Percentiles rank a stretch among this genome's conserved stretches.
These are phyloP conservation scores for Petrocephalus zakoni DNA, from an alignment of 2,113 vertebrate genomes.

Conservation along the genomic window DNA sequence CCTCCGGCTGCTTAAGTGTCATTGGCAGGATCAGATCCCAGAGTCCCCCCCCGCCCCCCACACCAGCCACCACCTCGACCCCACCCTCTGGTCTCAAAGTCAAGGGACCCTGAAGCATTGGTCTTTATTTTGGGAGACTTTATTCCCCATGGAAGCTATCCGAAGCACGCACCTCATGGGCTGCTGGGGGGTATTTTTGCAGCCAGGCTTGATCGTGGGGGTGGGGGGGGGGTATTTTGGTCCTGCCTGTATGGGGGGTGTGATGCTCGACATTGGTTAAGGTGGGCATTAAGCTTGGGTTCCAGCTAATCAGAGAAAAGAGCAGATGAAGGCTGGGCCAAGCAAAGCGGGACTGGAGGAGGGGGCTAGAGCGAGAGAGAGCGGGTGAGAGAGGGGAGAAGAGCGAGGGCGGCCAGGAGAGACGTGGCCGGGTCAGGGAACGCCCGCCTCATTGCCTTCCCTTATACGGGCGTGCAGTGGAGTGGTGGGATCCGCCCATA, in stretches of 20 bases:
- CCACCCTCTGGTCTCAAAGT: constrained; percentile 34
- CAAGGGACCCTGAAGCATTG: constrained; percentile 50
- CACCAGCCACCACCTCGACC: constrained; percentile 31
- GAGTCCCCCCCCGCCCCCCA: background rate
- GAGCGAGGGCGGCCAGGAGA: background rate
- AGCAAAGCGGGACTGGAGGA: background rate
- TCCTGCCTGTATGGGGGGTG: constrained; percentile 30
- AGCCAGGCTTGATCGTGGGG: constrained; percentile 23
- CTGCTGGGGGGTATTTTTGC: constrained; percentile 50
- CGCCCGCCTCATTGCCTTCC: constrained; percentile 27
- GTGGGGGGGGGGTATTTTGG: constrained; percentile 57
- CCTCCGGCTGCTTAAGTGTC: background rate
- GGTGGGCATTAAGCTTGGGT: constrained; percentile 10
- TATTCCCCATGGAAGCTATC: constrained; percentile 65
- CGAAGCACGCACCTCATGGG: constrained; percentile 57
- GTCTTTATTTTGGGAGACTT: constrained; percentile 58
- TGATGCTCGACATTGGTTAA: constrained; percentile 9
- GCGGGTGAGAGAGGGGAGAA: background rate
- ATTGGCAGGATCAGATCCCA: constrained; percentile 7
- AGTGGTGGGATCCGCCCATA: constrained; percentile 42
- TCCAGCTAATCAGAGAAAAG: background rate
- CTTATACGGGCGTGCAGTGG: constrained; percentile 42
- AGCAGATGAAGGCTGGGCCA: background rate
- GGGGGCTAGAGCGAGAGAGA: background rate
- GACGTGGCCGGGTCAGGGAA: background rate